Evolutionary conservation across 2,888 invertebrate genomes (phyloP).

Genomic region (Achlya flavicornis): DNA sequence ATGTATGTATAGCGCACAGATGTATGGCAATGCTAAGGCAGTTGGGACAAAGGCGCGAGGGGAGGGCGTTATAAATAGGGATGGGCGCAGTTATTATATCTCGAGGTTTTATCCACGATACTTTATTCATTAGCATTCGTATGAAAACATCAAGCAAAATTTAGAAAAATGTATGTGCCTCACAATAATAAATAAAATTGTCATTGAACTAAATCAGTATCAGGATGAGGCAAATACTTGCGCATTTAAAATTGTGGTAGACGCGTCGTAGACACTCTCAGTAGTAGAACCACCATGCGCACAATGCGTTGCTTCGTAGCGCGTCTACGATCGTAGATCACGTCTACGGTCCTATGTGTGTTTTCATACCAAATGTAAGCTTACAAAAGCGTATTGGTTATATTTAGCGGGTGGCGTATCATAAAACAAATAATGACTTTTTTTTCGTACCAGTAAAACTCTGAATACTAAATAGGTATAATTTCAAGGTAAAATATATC

Average conservation of each 20-base stretch:
- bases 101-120: not conserved
- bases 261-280: too few species aligned
- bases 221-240: too few species aligned
- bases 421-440: too few species aligned
- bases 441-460: too few species aligned
- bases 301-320: not conserved
- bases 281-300: not conserved
- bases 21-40: constrained; percentile 31
- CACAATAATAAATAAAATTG: too few species aligned
- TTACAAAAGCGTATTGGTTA: too few species aligned
- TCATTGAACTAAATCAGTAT: too few species aligned
- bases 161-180: not conserved
- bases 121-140: not conserved
- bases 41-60: constrained; percentile 30
- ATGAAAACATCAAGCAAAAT: not conserved
- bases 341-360: not conserved
- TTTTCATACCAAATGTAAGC: not conserved
- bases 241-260: too few species aligned
- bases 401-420: too few species aligned
- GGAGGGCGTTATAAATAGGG: constrained; percentile 34
- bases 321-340: not conserved
- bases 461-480: too few species aligned
- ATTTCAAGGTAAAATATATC: too few species aligned
- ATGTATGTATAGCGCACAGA: constrained; percentile 21
- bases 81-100: constrained; percentile 18